phyloP scores from a whole-genome alignment of 64 coral and sea anemone genomes.

The Astreopora myriophthalma region DNA sequence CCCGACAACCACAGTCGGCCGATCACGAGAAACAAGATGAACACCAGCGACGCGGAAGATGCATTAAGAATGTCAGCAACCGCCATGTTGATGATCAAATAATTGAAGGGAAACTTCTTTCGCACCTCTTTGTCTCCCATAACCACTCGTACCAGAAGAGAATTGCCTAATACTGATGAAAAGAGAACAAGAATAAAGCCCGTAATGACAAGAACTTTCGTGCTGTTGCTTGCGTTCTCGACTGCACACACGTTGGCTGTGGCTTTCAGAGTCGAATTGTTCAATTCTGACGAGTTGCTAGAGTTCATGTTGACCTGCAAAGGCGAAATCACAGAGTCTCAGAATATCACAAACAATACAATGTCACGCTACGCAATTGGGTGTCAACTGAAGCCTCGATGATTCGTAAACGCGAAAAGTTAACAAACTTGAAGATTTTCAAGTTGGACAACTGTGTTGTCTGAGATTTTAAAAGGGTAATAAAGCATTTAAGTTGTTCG shows the following conservation, averaged over 20 bases:
- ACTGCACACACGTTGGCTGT: neutral
- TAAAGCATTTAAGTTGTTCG: neutral
- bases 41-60: constrained; percentile 19
- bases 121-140: neutral
- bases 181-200: neutral
- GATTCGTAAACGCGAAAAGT: neutral
- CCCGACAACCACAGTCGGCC: constrained; percentile 56
- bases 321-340: neutral
- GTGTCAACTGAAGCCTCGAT: too few relatives aligned
- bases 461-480: neutral
- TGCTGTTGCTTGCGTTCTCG: neutral
- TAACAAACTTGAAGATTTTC: neutral
- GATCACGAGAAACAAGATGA: constrained; percentile 27
- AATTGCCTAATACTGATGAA: constrained; percentile 12
- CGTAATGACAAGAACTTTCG: constrained; percentile 6
- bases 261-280: neutral
- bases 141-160: neutral
- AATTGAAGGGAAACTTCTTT: constrained; percentile 69
- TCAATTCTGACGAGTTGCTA: neutral
- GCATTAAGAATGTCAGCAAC: constrained; percentile 78
- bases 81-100: constrained; percentile 80
- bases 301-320: constrained; percentile 1
- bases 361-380: neutral
- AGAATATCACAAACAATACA: neutral
- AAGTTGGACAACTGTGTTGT: neutral